Conservation (phyloP, 2,888 invertebrate genomes). For the Magallana nippona region DNA sequence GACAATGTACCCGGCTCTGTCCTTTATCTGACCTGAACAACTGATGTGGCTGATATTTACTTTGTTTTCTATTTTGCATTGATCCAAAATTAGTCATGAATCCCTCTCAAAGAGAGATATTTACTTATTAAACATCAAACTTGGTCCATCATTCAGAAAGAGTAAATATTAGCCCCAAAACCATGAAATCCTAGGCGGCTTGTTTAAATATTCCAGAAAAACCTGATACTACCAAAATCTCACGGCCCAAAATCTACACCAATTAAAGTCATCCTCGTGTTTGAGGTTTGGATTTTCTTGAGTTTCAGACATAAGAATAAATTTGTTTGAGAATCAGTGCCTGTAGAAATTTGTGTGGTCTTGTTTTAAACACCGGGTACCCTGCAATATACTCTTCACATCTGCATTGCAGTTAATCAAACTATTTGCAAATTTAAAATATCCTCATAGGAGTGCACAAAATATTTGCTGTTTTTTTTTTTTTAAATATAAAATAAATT, state of each 20-base stretch:
- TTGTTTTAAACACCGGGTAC: not conserved
- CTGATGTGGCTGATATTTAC: conserved; percentile 10
- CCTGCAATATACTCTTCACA: too few species aligned
- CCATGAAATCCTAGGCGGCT: not conserved
- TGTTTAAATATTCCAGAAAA: conserved; percentile 26
- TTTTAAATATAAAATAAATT: too few species aligned
- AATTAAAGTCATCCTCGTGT: conserved; percentile 11
- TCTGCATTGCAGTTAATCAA: too few species aligned
- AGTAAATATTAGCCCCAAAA: conserved; percentile 8
- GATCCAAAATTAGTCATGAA: not conserved
- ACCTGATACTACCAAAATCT: conserved; percentile 16
- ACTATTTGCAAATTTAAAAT: too few species aligned
- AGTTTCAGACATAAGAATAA: not conserved
- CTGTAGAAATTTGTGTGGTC: conserved; percentile 14
- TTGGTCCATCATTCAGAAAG: conserved; percentile 18
- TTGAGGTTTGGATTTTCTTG: conserved; percentile 23
- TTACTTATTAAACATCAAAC: conserved; percentile 33
- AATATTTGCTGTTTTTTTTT: too few species aligned
- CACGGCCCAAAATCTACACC: not conserved
- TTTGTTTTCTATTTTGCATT: conserved; percentile 26
- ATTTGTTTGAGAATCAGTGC: not conserved
- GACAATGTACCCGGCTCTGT: not conserved
- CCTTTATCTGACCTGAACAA: conserved; percentile 7
- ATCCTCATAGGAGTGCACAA: too few species aligned
- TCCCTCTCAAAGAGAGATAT: conserved; percentile 19